These are phyloP conservation scores for Luehdorfia chinensis DNA, from an alignment of 1,140 invertebrate genomes.

Conservation along the genomic window DNA sequence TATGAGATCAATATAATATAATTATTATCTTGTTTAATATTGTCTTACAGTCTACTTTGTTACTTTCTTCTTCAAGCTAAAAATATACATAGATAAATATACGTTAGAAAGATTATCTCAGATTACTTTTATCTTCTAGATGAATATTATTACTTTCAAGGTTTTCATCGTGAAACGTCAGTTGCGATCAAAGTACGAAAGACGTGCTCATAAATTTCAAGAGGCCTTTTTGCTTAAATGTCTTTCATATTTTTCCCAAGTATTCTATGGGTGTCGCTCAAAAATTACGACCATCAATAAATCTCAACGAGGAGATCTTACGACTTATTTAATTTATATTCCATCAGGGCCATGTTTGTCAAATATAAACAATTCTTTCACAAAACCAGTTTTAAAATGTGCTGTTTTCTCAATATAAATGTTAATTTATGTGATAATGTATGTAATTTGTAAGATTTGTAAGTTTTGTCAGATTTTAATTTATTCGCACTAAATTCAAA, in stretches of 20 bases:
- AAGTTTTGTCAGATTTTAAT: no score
- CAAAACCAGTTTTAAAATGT: not conserved
- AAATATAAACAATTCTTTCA: constrained; percentile 39
- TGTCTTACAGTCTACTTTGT: no score
- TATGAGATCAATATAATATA: no score
- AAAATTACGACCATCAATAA: constrained; percentile 71
- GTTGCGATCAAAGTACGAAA: constrained; percentile 61
- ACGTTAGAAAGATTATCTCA: no score
- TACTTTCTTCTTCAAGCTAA: no score
- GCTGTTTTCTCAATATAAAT: no score
- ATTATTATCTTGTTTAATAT: no score
- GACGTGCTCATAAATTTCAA: constrained; percentile 67
- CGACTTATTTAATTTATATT: constrained; percentile 72
- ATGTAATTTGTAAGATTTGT: not conserved
- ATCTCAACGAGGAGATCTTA: constrained; percentile 62
- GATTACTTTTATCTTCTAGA: constrained; percentile 1
- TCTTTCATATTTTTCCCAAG: constrained; percentile 71
- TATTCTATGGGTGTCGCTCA: constrained; percentile 65
- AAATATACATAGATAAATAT: no score
- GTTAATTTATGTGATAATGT: not conserved
- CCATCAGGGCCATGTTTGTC: constrained; percentile 56
- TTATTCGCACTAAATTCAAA: not conserved
- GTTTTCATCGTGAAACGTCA: constrained; percentile 44
- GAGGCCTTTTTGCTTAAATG: constrained; percentile 70
- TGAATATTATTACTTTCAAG: constrained; percentile 13